Evolutionary conservation across 1,140 invertebrate genomes (phyloP).

Genomic region (Cotesia typhae): DNA sequence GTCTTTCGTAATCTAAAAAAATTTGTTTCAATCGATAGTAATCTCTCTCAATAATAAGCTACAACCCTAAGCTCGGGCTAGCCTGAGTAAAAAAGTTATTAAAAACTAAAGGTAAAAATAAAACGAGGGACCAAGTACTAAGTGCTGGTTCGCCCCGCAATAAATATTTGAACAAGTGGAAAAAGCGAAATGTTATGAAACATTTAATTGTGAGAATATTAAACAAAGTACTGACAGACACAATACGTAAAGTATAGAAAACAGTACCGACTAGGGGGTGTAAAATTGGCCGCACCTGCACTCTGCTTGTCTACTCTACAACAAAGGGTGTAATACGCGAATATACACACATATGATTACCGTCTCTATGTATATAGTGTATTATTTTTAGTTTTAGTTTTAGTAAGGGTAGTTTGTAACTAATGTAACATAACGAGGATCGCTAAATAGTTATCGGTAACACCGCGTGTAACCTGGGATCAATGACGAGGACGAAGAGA

Average conservation of each 20-base stretch:
- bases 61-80: too few relatives aligned
- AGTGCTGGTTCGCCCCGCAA: too few relatives aligned
- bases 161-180: conserved; percentile 1
- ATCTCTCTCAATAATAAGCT: too few relatives aligned
- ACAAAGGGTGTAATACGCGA: conserved; percentile 6
- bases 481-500: neutral
- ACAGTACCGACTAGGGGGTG: neutral
- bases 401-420: neutral
- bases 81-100: too few relatives aligned
- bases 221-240: neutral
- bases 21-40: too few relatives aligned
- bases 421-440: neutral
- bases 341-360: too few relatives aligned
- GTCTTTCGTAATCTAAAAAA: too few relatives aligned
- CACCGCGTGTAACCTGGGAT: neutral
- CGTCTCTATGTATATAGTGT: neutral
- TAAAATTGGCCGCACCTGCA: conserved; percentile 13
- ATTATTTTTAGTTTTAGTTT: too few relatives aligned
- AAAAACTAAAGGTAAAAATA: too few relatives aligned
- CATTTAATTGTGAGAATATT: conserved; percentile 9
- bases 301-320: neutral
- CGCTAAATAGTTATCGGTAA: conserved; percentile 15
- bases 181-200: neutral
- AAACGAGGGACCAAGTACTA: too few relatives aligned
- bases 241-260: neutral